Base-by-base conservation (phyloP, 2,797 vertebrate genomes). In the Aplochiton taeniatus region DNA sequence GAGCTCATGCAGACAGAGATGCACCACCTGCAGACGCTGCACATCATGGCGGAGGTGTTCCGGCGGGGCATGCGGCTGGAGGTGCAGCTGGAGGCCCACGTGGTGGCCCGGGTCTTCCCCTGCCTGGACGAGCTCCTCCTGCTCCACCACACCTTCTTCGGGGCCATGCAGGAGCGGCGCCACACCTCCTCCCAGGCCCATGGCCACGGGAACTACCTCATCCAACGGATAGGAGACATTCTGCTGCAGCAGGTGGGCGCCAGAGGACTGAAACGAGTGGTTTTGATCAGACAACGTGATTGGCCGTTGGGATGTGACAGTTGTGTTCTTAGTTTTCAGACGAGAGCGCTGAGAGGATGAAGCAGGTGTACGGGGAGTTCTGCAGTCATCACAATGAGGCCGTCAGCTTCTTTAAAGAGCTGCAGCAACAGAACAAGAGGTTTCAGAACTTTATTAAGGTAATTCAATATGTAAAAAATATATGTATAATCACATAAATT, bases 1-100 rank as follows among this genome's bases (percentile, higher is more conserved):
- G 97, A 99, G 84, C 91, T 99, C 76, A 97, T 98, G 95, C 97
- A 97, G 85, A 99, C 97, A 0, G 97, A 99, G 91, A 84, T 95
- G 44, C 97, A 98, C 86, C 96, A 99, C 81, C 91, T 98, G 47
- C 95, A 95, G 87, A 98, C 96, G 0, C 85, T 99, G 31, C 90
- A 93, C 83, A 94, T 98, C 87, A 98, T 99, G 96, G 95, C 96
- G 0, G 94, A 97, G 91, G 90, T 98, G 79, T 99, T 98, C 89
- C 91, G 96, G 70, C 93, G 94, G 43, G 97, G 97, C 3, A 95
- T 98, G 95, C 94, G 90, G 63, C 93, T 97, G 72, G 95, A 99
- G 53, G 90, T 98, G 51, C 96, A 96, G 84, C 89, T 99, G 1
- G 95, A 98, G 31, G 79, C 91, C 0, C 91, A 93, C 51, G 92